phyloP scores from a whole-genome alignment of 2,113 vertebrate species.

The Sula dactylatra region DNA sequence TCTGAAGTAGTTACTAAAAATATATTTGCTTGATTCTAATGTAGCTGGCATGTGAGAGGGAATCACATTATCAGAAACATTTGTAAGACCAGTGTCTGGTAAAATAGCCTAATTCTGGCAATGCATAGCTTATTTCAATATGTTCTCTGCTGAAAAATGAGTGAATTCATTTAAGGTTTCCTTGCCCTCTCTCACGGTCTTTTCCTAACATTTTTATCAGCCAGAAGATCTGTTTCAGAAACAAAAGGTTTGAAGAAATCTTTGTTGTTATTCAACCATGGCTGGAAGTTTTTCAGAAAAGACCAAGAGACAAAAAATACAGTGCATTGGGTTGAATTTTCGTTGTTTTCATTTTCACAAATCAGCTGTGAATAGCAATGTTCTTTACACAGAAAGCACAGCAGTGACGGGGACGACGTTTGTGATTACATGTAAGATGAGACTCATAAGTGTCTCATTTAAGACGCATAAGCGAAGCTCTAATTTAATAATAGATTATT shows the following conservation, averaged over 20 bases:
- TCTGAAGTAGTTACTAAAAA: background rate
- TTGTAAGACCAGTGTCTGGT: background rate
- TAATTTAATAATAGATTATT: background rate
- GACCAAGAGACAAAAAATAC: background rate
- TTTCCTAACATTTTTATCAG: background rate
- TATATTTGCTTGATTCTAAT: background rate
- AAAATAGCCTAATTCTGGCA: background rate
- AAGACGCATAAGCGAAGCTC: background rate
- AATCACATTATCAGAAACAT: background rate
- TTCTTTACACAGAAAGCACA: background rate
- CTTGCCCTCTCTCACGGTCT: background rate
- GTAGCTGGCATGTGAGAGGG: background rate
- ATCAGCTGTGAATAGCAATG: background rate
- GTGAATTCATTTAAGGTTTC: background rate
- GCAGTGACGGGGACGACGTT: background rate
- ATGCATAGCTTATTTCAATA: background rate
- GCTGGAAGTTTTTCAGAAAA: background rate
- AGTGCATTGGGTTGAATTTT: background rate
- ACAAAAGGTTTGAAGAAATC: background rate
- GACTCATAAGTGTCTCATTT: no score
- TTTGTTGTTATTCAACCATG: background rate
- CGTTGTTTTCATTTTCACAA: background rate
- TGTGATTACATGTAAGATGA: background rate
- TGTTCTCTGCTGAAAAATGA: background rate
- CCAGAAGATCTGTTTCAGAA: background rate